Percentiles rank a stretch among this genome's conserved stretches.
Evolutionary conservation across 2,797 vertebrate species (phyloP).

Genomic region (Enteromius anoplus): DNA sequence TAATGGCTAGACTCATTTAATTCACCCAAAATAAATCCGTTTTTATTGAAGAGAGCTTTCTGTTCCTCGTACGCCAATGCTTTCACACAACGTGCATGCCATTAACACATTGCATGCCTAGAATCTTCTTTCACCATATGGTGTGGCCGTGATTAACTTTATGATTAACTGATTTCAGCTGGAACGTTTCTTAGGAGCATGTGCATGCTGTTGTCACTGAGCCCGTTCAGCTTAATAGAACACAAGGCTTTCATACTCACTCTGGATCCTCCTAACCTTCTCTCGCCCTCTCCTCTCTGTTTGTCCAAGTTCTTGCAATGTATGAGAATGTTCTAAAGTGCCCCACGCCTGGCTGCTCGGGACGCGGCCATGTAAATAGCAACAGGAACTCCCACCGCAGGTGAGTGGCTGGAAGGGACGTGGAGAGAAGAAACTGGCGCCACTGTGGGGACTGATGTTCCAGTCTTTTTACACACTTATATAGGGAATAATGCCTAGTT

Average conservation of each 20-base stretch:
- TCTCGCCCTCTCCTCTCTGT: slow-evolving; percentile 85
- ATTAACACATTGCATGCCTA: slow-evolving; percentile 44
- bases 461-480: slow-evolving; percentile 31
- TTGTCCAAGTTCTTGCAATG: slow-evolving; percentile 98
- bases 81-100: slow-evolving; percentile 45
- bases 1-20: slow-evolving; percentile 39
- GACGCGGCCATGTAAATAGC: slow-evolving; percentile 99
- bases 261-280: slow-evolving; percentile 63
- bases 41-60: slow-evolving; percentile 15
- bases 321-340: slow-evolving; percentile 99
- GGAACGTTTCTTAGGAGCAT: slow-evolving; percentile 35
- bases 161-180: slow-evolving; percentile 26
- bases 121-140: slow-evolving; percentile 47
- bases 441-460: slow-evolving; percentile 40
- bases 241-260: slow-evolving; percentile 52
- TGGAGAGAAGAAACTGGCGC: slow-evolving; percentile 25
- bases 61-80: slow-evolving; percentile 28
- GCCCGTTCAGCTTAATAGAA: slow-evolving; percentile 38
- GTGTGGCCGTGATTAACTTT: slow-evolving; percentile 38
- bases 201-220: slow-evolving; percentile 44
- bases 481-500: slow-evolving; percentile 18
- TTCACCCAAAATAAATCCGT: slow-evolving; percentile 22
- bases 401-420: slow-evolving; percentile 79
- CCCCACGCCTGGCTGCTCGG: slow-evolving; percentile 98
- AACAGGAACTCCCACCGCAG: slow-evolving; percentile 99